phyloP scores from a whole-genome alignment of 2,113 vertebrate species.

The Telmatochromis sp. region DNA sequence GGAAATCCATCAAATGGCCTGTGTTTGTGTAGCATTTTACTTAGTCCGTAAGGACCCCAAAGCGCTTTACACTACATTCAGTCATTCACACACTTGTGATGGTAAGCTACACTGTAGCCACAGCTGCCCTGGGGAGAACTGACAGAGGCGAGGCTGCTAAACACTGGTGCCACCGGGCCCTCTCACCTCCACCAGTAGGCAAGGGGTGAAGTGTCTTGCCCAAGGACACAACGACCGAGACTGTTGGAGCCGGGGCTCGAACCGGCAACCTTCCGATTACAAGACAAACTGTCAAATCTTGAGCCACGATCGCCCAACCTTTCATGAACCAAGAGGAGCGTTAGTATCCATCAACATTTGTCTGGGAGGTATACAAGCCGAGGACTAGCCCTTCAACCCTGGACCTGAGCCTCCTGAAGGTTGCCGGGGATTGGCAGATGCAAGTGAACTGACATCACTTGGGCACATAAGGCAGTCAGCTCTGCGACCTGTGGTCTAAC shows the following conservation, averaged over 20 bases:
- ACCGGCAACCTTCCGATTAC: neutral
- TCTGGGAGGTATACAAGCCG: neutral
- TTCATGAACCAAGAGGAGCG: neutral
- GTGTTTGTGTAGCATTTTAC: neutral
- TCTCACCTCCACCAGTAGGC: neutral
- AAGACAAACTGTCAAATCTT: neutral
- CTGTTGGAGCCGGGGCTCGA: neutral
- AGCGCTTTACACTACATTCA: neutral
- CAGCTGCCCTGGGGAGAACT: fast-evolving
- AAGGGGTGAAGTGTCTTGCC: neutral
- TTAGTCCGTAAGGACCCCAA: neutral
- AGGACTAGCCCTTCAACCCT: neutral
- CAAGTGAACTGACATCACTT: neutral
- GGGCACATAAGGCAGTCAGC: neutral
- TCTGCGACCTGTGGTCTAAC: neutral
- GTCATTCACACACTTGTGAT: neutral
- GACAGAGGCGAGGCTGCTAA: neutral
- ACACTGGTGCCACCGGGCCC: neutral
- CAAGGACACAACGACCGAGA: fast-evolving
- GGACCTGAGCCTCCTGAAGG: neutral
- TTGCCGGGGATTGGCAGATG: neutral
- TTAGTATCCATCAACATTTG: neutral
- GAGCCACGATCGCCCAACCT: neutral
- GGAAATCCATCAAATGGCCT: neutral
- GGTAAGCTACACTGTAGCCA: neutral